Evolutionary conservation across 2,888 invertebrate species (phyloP).

Genomic region (Stegana nigrithorax): DNA sequence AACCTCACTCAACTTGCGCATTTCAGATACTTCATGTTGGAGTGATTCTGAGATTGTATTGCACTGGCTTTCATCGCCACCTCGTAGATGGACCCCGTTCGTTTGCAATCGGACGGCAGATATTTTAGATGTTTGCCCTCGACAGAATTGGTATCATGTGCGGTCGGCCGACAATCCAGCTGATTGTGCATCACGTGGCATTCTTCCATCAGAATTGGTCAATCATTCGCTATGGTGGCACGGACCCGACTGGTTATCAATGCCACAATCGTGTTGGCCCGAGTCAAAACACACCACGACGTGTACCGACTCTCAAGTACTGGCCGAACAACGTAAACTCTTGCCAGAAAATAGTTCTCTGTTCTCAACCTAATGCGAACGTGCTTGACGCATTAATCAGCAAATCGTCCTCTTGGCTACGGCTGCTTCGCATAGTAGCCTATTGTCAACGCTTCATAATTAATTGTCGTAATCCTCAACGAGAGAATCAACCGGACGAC

Average conservation of each 20-base stretch:
- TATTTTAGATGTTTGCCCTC: conserved; percentile 26
- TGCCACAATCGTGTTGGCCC: too few species aligned
- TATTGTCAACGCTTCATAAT: too few species aligned
- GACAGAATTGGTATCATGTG: conserved; percentile 31
- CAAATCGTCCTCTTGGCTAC: too few species aligned
- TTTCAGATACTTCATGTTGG: conserved; percentile 24
- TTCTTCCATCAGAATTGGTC: conserved; percentile 21
- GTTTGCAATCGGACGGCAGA: conserved; percentile 32
- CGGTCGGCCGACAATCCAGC: conserved; percentile 31
- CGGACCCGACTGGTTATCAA: conserved; percentile 29
- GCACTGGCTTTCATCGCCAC: conserved; percentile 41
- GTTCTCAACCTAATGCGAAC: too few species aligned
- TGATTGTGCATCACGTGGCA: conserved; percentile 37
- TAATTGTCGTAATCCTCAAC: too few species aligned
- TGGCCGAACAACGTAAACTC: too few species aligned
- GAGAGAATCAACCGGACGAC: too few species aligned
- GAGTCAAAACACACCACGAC: too few species aligned
- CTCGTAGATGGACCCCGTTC: conserved; percentile 31
- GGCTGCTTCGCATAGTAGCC: too few species aligned
- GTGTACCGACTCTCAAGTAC: too few species aligned
- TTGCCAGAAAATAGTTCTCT: too few species aligned
- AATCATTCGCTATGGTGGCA: conserved; percentile 32
- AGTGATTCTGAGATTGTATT: conserved; percentile 51
- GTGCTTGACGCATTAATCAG: too few species aligned
- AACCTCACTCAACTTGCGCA: not conserved